Percentiles rank a stretch among this genome's conserved stretches.
phyloP scores from a whole-genome alignment of 2,888 invertebrate species.

The Micoletzkya japonica region DNA sequence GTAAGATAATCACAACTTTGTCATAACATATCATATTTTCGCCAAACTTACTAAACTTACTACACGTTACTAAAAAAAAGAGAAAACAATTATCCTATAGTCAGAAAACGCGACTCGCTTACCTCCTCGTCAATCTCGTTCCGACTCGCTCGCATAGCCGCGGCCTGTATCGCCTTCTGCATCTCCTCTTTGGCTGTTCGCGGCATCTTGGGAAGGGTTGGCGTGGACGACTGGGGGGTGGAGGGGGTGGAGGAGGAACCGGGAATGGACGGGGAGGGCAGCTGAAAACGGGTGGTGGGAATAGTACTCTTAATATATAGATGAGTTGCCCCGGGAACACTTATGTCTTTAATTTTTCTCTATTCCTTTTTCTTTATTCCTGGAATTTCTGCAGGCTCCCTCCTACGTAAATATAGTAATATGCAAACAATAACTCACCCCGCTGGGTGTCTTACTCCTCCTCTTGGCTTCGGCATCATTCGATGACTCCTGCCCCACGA shows the following conservation, averaged over 20 bases:
- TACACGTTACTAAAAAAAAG: no score
- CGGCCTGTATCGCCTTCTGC: conserved; percentile 42
- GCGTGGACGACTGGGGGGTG: no score
- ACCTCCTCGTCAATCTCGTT: conserved; percentile 46
- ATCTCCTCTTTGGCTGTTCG: conserved; percentile 50
- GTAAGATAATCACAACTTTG: no score
- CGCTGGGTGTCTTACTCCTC: conserved; percentile 5
- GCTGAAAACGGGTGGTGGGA: not conserved
- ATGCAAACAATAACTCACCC: not conserved
- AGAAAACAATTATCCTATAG: not conserved
- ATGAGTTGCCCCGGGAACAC: no score
- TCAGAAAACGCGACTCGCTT: not conserved
- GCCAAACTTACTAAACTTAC: no score
- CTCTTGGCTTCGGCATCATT: conserved; percentile 4
- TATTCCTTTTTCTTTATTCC: no score
- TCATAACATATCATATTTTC: no score
- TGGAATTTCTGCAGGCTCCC: no score
- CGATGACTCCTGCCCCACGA: conserved; percentile 11
- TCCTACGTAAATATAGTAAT: no score
- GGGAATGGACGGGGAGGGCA: not conserved
- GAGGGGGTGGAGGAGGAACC: conserved; percentile 6
- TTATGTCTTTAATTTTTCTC: no score
- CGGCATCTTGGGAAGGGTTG: conserved; percentile 33
- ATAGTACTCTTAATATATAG: no score
- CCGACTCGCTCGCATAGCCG: conserved; percentile 32